A percentile compares a stretch with the other conserved stretches of the same genome.
Evolutionary conservation across 1,140 invertebrate species (phyloP).

Genomic region (Ips nitidus): DNA sequence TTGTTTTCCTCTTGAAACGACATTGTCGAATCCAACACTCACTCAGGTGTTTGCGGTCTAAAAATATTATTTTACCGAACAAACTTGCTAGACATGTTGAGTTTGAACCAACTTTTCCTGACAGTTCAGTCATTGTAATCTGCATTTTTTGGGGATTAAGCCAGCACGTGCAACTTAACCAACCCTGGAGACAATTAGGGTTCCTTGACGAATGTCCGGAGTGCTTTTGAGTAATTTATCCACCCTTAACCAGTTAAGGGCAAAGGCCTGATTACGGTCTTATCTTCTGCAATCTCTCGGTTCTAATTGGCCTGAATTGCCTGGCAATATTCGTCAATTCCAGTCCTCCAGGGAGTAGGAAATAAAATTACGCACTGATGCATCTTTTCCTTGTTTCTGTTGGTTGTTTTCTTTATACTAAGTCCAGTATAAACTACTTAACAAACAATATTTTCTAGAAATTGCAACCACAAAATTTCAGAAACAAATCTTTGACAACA

Average conservation of each 20-base stretch:
- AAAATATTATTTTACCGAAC: constrained; percentile 18
- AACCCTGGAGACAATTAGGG: too few relatives aligned
- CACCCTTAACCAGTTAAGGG: not conserved
- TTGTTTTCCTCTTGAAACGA: constrained; percentile 2
- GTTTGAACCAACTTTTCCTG: too few relatives aligned
- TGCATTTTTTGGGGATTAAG: too few relatives aligned
- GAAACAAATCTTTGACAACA: too few relatives aligned
- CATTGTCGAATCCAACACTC: not conserved
- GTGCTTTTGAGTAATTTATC: not conserved
- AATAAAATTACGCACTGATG: constrained; percentile 12
- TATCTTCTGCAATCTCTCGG: constrained; percentile 9
- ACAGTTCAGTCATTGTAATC: too few relatives aligned
- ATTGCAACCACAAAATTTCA: too few relatives aligned
- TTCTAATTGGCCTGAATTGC: constrained; percentile 14
- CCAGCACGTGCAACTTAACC: too few relatives aligned
- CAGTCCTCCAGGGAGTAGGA: constrained; percentile 7
- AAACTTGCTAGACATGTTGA: constrained; percentile 15
- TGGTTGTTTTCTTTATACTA: too few relatives aligned
- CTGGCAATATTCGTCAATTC: constrained; percentile 10
- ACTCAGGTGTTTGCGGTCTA: constrained; percentile 10
- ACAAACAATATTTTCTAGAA: too few relatives aligned
- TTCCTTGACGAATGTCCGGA: too few relatives aligned
- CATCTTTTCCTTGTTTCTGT: not conserved
- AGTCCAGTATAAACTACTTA: too few relatives aligned
- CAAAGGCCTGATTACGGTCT: not conserved